Percentiles rank a stretch among this genome's conserved stretches.
phyloP scores from a whole-genome alignment of 2,797 vertebrate genomes.

The Hippoglossus hippoglossus region DNA sequence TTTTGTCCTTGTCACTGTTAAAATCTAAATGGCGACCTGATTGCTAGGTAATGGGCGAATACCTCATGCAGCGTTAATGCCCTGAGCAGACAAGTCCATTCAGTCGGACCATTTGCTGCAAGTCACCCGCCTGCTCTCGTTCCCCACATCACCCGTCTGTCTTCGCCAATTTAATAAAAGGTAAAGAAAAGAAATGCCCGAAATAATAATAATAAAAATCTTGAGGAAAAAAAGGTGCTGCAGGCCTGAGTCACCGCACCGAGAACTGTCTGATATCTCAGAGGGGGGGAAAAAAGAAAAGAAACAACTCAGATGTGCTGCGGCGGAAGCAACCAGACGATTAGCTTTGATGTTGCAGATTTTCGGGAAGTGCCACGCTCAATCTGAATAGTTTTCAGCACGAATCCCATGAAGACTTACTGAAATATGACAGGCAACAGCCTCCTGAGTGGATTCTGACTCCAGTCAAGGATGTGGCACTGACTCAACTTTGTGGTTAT shows the following conservation, averaged over 20 bases:
- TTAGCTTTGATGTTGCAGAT: slow-evolving; percentile 54
- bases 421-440: slow-evolving; percentile 39
- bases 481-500: slow-evolving; percentile 32
- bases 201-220: background rate
- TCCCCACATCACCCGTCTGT: too few species aligned
- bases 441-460: slow-evolving; percentile 44
- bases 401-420: slow-evolving; percentile 52
- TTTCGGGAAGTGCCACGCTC: slow-evolving; percentile 5
- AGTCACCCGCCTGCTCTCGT: background rate
- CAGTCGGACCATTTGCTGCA: background rate
- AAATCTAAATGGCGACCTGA: background rate
- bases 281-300: background rate
- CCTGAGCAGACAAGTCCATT: background rate
- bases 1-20: background rate
- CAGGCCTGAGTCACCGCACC: slow-evolving; percentile 21
- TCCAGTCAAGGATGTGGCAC: background rate
- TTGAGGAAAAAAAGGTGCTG: slow-evolving; percentile 4
- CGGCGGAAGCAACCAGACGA: slow-evolving; percentile 19
- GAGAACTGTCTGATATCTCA: slow-evolving; percentile 35
- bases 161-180: too few species aligned
- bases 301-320: slow-evolving; percentile 2
- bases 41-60: background rate
- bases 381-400: slow-evolving; percentile 24
- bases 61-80: background rate
- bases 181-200: background rate